Conservation (phyloP, 1,140 invertebrate species). For the Tetramorium parvispinum region DNA sequence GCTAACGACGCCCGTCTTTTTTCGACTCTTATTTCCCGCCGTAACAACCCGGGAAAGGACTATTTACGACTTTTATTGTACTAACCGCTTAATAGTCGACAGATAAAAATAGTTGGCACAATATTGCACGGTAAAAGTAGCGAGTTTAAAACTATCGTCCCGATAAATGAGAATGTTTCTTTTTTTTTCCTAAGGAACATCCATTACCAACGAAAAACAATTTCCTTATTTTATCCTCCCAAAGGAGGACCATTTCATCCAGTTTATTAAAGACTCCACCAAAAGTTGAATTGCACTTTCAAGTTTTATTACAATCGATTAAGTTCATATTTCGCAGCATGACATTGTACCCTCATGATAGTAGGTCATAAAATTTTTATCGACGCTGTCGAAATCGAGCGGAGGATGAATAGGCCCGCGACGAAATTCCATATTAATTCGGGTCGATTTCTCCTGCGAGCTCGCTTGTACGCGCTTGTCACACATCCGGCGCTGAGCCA, state of each 20-base stretch:
- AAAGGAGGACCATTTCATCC: neutral
- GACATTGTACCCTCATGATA: neutral
- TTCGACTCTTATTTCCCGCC: neutral
- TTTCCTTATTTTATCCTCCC: neutral
- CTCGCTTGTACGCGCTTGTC: neutral
- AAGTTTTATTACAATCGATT: neutral
- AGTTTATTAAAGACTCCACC: neutral
- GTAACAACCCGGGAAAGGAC: neutral
- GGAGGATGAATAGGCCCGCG: constrained; percentile 15
- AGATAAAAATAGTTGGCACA: neutral
- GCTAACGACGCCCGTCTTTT: constrained; percentile 34
- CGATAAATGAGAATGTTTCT: neutral
- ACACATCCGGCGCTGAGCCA: constrained; percentile 7
- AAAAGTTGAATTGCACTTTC: neutral
- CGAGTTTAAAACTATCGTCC: neutral
- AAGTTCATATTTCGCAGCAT: neutral
- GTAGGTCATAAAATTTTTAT: constrained; percentile 33
- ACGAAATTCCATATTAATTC: constrained; percentile 54
- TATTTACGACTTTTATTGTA: constrained; percentile 17
- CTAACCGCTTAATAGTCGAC: neutral
- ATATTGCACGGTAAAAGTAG: constrained; percentile 5
- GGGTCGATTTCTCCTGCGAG: constrained; percentile 3
- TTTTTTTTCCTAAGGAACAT: neutral
- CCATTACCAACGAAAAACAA: neutral
- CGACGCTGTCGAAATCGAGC: neutral